phyloP scores from a whole-genome alignment of 2,113 vertebrate species.

The Entelurus aequoreus region DNA sequence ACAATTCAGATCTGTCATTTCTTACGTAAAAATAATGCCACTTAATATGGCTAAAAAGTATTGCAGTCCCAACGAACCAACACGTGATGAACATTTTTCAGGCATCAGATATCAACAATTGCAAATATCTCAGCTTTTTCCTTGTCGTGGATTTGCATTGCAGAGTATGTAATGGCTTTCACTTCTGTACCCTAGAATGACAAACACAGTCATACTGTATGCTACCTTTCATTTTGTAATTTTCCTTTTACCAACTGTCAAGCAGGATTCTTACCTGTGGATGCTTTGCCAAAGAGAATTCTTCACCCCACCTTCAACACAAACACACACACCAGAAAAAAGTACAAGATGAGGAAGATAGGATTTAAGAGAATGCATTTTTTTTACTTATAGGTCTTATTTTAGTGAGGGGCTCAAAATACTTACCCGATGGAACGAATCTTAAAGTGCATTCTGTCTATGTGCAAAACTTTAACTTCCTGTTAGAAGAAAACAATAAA shows the following conservation, averaged over 20 bases:
- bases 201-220: constrained; percentile 7
- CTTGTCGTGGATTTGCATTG: constrained; percentile 90
- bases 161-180: constrained; percentile 97
- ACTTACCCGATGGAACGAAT: constrained; percentile 91
- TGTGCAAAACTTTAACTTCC: constrained; percentile 90
- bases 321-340: neutral
- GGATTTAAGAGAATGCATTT: neutral
- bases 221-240: neutral
- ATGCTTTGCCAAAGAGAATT: constrained; percentile 87
- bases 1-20: constrained; percentile 16
- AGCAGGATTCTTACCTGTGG: constrained; percentile 80
- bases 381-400: neutral
- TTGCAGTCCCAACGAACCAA: constrained; percentile 15
- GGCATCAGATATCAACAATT: constrained; percentile 88
- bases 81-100: neutral
- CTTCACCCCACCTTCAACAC: constrained; percentile 87
- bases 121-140: constrained; percentile 90
- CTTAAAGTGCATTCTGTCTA: constrained; percentile 82
- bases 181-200: constrained; percentile 90
- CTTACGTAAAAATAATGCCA: constrained; percentile 22
- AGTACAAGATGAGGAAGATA: neutral
- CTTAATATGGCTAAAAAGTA: constrained; percentile 6
- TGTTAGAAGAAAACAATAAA: constrained; percentile 34
- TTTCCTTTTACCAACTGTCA: neutral
- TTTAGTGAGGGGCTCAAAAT: neutral